Evolutionary conservation across 1,140 invertebrate species (phyloP), one percentile per base, ranked within the genome.

Genomic region (Drosophila quadrilineata): DNA sequence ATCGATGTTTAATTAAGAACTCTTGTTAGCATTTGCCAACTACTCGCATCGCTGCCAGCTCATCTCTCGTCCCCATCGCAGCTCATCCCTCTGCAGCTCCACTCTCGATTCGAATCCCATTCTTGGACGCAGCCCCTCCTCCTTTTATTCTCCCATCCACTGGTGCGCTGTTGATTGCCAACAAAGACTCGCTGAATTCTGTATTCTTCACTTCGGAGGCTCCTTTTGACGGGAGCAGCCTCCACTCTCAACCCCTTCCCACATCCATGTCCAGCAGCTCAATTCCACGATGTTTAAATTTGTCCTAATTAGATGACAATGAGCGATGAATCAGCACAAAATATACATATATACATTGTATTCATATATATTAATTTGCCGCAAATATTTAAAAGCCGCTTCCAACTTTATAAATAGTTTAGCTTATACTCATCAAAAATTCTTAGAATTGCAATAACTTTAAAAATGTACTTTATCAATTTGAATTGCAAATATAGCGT

Each of bases 1-100:
- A 85, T 88, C 84, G 79, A 88, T 88, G 84, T 85, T 88, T 88
- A 88, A 88, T 88, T 88, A 88, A 88, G 86, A 87, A 88, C 77
- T 88, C 86, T 88, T 88, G 87, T 88, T 88, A 88, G 77, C 86
- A 68, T 79, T 76, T 87, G 79, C 60, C 56, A 75, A 63, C 75
- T 29, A 71, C n/a, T n/a, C n/a, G n/a, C n/a, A n/a, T 71, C 67
- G 62, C 45, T 36, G 31, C 35, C 65, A 49, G 43, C 24, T 38
- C 66, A 70, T 64, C 70, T 48, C 46, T 12, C 36, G 56, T 43
- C 56, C 49, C n/a, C n/a, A n/a, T n/a, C n/a, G n/a, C 56, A 49
- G 21, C n/a, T 49, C 14, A 50, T 21, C 12, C 45, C 10, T 14
- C 35, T 36, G 19, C 14, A 31, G 43, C 16, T 28, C 31, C 52